These are phyloP conservation scores for Melanocharis versteri DNA, from an alignment of 2,113 vertebrate genomes.

Conservation along the genomic window DNA sequence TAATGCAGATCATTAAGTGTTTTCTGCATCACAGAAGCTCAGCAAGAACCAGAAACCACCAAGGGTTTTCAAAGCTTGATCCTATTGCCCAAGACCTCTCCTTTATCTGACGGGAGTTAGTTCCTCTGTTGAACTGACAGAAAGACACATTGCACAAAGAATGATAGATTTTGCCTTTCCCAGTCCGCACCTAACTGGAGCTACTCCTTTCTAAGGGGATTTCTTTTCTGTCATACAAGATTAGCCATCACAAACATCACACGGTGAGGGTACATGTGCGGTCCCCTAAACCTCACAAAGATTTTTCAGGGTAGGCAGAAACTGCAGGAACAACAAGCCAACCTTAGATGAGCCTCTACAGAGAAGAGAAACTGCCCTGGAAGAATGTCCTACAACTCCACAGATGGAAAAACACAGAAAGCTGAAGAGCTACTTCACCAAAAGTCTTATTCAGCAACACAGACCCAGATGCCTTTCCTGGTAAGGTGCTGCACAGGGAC, in stretches of 20 bases:
- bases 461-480: background rate
- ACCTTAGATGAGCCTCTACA: background rate
- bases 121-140: background rate
- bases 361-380: background rate
- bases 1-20: background rate
- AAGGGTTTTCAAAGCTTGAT: background rate
- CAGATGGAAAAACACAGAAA: background rate
- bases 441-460: background rate
- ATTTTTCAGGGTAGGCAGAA: background rate
- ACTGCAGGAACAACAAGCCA: background rate
- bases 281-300: background rate
- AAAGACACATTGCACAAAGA: background rate
- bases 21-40: background rate
- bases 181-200: background rate
- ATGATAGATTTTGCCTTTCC: background rate
- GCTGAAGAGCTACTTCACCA: background rate
- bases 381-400: background rate
- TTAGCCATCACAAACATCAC: background rate
- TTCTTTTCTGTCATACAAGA: background rate
- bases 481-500: background rate
- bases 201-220: background rate
- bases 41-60: background rate
- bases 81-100: background rate
- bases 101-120: background rate
- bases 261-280: rapidly evolving